phyloP scores from a whole-genome alignment of 2,797 vertebrate genomes.

The Loriculus beryllinus region DNA sequence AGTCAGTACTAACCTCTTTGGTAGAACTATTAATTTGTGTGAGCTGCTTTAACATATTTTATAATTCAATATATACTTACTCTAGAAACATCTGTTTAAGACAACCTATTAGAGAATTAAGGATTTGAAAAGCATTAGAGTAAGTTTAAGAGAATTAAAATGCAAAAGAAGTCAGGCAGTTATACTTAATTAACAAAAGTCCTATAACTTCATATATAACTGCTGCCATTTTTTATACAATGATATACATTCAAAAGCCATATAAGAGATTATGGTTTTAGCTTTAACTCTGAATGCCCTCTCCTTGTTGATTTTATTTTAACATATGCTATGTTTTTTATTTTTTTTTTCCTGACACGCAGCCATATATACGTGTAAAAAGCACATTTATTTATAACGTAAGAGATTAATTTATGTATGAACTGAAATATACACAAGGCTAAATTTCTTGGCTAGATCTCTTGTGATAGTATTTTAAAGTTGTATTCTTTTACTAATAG shows the following conservation, averaged over 20 bases:
- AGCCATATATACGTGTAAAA: background rate
- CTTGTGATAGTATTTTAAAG: slow-evolving; percentile 47
- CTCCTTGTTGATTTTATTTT: slow-evolving; percentile 28
- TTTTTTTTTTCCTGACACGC: background rate
- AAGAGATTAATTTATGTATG: background rate
- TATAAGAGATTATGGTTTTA: background rate
- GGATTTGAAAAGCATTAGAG: slow-evolving; percentile 7
- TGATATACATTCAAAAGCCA: slow-evolving; percentile 6
- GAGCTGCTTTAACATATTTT: background rate
- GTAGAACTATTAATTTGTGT: background rate
- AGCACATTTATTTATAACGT: background rate
- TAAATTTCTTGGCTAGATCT: slow-evolving; percentile 18
- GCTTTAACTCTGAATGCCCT: slow-evolving; percentile 44
- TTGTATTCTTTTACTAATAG: slow-evolving; percentile 35
- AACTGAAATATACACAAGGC: slow-evolving; percentile 31
- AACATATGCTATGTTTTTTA: slow-evolving; percentile 30
- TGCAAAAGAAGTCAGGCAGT: background rate
- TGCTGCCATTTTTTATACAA: slow-evolving; percentile 32
- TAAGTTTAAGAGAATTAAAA: slow-evolving; percentile 32
- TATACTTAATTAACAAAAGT: background rate
- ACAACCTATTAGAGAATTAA: background rate
- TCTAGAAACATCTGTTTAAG: background rate
- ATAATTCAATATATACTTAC: background rate
- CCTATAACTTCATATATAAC: slow-evolving; percentile 6
- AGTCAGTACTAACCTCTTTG: background rate